Evolutionary conservation across 2,113 vertebrate genomes (phyloP).

Genomic region (Promerops cafer): DNA sequence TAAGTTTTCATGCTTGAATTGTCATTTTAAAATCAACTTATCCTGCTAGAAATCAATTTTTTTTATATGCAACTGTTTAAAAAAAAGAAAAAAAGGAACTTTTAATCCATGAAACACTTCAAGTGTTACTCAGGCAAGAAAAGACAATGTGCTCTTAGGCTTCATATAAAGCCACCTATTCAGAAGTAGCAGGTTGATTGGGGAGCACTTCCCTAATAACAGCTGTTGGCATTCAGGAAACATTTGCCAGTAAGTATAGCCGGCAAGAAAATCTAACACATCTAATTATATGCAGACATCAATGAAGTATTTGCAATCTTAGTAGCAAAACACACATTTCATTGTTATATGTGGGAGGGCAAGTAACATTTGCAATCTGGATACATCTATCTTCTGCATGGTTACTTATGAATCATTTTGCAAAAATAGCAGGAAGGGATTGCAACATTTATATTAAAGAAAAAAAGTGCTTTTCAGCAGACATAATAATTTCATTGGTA

Average conservation of each 20-base stretch:
- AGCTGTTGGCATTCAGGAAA: conserved; percentile 48
- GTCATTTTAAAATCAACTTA: not conserved
- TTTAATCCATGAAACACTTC: not conserved
- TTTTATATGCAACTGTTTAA: not conserved
- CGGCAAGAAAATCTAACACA: conserved; percentile 8
- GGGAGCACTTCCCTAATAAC: conserved; percentile 5
- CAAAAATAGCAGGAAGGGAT: conserved; percentile 17
- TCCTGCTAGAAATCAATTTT: not conserved
- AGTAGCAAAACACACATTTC: conserved; percentile 23
- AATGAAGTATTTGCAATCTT: conserved; percentile 47
- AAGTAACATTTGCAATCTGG: conserved; percentile 6
- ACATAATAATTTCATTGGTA: not conserved
- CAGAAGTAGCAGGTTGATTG: not conserved
- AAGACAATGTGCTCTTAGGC: not conserved
- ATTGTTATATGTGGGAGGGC: not conserved
- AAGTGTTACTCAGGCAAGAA: not conserved
- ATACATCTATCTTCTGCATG: conserved; percentile 4
- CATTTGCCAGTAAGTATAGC: not conserved
- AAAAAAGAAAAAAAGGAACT: not conserved
- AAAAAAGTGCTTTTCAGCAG: not conserved
- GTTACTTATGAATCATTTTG: conserved; percentile 10
- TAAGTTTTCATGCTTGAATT: not conserved
- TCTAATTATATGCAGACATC: conserved; percentile 33
- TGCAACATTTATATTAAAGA: not conserved
- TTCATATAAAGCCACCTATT: not conserved